These are phyloP conservation scores for Stomatorhinus walkeri DNA, from an alignment of 2,797 vertebrate species.

Conservation along the genomic window DNA sequence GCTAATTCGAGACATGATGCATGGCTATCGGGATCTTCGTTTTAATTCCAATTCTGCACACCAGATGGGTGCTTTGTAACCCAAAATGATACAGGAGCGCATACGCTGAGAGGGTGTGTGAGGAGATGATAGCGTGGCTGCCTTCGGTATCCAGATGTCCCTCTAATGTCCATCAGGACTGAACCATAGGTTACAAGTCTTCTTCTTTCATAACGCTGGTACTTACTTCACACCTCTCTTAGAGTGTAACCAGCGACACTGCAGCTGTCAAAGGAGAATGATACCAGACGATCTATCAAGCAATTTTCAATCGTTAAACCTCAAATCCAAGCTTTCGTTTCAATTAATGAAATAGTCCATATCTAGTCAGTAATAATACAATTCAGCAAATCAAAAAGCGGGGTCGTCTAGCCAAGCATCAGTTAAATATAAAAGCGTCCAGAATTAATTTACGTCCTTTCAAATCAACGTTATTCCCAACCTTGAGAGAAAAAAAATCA, in stretches of 20 bases:
- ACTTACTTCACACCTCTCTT: conserved; percentile 22
- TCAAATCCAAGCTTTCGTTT: not conserved
- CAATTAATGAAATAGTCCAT: conserved; percentile 31
- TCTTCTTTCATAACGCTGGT: conserved; percentile 22
- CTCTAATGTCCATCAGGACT: conserved; percentile 21
- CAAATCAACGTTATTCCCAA: conserved; percentile 36
- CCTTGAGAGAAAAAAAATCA: conserved; percentile 16
- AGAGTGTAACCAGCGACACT: conserved; percentile 9
- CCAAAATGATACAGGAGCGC: conserved; percentile 4
- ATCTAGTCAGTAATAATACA: conserved; percentile 23
- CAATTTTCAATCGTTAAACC: conserved; percentile 13
- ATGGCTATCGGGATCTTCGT: not conserved
- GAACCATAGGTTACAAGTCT: conserved; percentile 8
- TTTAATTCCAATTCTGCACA: conserved; percentile 15
- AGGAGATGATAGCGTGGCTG: conserved; percentile 1
- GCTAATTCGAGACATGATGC: conserved; percentile 30
- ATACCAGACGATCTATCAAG: conserved; percentile 15
- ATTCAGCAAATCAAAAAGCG: conserved; percentile 3
- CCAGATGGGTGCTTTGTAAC: not conserved
- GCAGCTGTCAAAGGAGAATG: conserved; percentile 17
- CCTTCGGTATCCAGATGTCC: conserved; percentile 25
- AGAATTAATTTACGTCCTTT: conserved; percentile 24
- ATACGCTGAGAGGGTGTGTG: conserved; percentile 16
- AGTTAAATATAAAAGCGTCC: not conserved
- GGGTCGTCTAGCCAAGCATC: not conserved